Evolutionary conservation across 2,113 vertebrate species (phyloP).

Genomic region (Larimichthys crocea): DNA sequence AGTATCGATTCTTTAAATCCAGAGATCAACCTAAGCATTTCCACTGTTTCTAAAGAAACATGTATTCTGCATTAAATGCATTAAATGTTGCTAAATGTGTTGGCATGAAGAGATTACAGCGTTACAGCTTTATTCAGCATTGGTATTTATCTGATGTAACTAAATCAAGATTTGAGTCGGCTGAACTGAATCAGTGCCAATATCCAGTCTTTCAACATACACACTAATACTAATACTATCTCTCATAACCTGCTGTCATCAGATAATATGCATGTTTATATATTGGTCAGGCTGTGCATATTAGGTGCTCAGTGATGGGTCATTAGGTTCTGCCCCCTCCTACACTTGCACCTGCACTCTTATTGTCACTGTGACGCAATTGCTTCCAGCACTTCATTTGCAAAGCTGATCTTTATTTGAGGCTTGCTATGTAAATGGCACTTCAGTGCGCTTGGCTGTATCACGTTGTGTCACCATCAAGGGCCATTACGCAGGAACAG

Average conservation of each 20-base stretch:
- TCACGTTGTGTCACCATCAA: slow-evolving; percentile 15
- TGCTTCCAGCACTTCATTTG: slow-evolving; percentile 8
- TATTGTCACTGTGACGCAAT: slow-evolving; percentile 8
- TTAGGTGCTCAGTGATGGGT: background rate
- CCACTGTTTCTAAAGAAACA: too few relatives aligned
- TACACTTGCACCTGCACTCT: slow-evolving; percentile 34
- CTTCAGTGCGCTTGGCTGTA: background rate
- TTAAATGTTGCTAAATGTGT: background rate
- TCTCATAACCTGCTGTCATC: background rate
- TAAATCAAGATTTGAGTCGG: background rate
- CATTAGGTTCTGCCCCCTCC: background rate
- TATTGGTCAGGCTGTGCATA: background rate
- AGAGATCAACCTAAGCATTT: background rate
- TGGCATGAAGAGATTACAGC: background rate
- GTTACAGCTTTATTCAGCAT: too few relatives aligned
- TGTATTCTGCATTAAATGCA: too few relatives aligned
- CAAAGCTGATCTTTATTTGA: slow-evolving; percentile 27
- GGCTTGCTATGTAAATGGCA: slow-evolving; percentile 27
- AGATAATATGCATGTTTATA: background rate
- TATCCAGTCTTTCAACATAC: background rate
- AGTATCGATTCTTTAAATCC: background rate
- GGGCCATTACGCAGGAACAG: slow-evolving; percentile 18
- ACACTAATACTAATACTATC: background rate
- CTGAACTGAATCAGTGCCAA: background rate
- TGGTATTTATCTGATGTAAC: too few relatives aligned